Conservation (phyloP, 2,113 vertebrate genomes). For the Acanthisitta chloris region DNA sequence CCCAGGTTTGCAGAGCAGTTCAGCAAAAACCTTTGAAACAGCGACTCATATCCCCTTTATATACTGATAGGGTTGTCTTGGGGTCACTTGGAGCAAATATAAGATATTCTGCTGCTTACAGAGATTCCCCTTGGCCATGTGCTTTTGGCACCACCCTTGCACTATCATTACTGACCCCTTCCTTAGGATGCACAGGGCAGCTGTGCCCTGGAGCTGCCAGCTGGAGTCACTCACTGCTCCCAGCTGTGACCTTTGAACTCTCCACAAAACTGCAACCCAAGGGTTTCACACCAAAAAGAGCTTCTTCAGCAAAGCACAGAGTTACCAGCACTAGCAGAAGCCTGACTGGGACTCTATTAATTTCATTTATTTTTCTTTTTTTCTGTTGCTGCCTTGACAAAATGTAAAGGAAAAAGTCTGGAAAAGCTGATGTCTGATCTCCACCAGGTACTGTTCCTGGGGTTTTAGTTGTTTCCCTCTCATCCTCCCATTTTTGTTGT, state of each 20-base stretch:
- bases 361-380: neutral
- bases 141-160: neutral
- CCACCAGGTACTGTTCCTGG: neutral
- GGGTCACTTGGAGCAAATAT: neutral
- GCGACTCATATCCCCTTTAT: neutral
- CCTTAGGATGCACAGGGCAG: neutral
- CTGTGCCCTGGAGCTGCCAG: neutral
- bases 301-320: fast-evolving
- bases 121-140: neutral
- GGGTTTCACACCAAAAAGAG: neutral
- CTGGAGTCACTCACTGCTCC: neutral
- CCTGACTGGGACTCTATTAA: neutral
- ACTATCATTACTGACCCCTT: neutral
- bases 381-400: neutral
- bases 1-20: neutral
- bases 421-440: neutral
- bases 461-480: neutral
- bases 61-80: neutral
- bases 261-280: neutral
- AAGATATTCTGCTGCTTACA: neutral
- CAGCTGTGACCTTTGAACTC: neutral
- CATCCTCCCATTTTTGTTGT: neutral
- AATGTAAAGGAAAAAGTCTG: neutral
- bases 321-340: neutral
- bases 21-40: neutral